A percentile compares a stretch with the other conserved stretches of the same genome.
Conservation (phyloP, 1,140 invertebrate genomes). For the Nephotettix cincticeps region DNA sequence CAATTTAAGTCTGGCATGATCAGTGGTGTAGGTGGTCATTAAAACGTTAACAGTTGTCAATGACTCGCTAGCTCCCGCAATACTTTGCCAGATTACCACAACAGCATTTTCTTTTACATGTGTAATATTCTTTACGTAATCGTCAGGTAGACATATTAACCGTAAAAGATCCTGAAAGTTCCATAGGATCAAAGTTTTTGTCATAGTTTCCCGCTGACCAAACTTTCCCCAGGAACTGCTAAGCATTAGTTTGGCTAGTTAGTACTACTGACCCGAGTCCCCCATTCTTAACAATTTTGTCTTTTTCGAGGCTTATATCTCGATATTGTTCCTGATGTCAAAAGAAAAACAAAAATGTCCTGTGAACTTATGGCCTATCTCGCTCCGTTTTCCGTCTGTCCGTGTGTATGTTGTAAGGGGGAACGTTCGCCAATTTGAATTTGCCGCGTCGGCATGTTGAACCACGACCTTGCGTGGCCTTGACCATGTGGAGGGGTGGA, state of each 20-base stretch:
- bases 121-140: not conserved
- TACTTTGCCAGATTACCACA: not conserved
- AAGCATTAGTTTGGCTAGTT: slow-evolving; percentile 44
- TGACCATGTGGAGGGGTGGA: too few relatives aligned
- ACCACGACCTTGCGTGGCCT: too few relatives aligned
- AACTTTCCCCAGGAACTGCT: slow-evolving; percentile 47
- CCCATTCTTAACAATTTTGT: slow-evolving; percentile 45
- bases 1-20: not conserved
- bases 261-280: slow-evolving; percentile 41
- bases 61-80: not conserved
- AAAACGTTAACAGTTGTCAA: too few relatives aligned
- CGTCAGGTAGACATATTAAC: not conserved
- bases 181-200: slow-evolving; percentile 40
- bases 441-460: too few relatives aligned
- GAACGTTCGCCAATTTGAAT: too few relatives aligned
- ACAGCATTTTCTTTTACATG: not conserved
- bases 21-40: too few relatives aligned
- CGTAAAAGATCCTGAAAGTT: not conserved
- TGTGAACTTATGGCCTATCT: too few relatives aligned
- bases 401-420: too few relatives aligned
- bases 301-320: slow-evolving; percentile 43
- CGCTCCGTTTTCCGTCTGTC: too few relatives aligned
- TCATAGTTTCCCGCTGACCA: slow-evolving; percentile 39
- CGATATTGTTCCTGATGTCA: too few relatives aligned
- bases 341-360: too few relatives aligned